Evolutionary conservation across 2,113 vertebrate species (phyloP).

Genomic region (Mormyrus iriodes): DNA sequence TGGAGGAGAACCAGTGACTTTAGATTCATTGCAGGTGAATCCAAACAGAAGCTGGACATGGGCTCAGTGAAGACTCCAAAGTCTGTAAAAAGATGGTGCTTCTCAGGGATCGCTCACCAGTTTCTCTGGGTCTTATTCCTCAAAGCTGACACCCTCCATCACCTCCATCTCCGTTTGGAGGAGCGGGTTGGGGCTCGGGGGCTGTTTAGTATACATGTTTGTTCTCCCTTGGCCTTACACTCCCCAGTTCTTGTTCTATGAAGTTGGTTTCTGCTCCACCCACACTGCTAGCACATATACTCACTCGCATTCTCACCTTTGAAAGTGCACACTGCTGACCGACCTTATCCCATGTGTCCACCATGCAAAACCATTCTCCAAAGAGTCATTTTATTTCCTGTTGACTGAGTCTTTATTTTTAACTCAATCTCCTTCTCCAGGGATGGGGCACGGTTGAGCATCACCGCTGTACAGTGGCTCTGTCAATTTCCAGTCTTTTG

Average conservation of each 20-base stretch:
- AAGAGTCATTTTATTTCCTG: neutral
- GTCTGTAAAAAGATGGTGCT: neutral
- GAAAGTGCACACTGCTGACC: neutral
- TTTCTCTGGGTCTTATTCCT: neutral
- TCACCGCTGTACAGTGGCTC: no score
- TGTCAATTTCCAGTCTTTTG: neutral
- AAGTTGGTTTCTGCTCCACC: neutral
- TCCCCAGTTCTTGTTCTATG: neutral
- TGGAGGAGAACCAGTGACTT: neutral
- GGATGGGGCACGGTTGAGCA: neutral
- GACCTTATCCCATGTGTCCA: neutral
- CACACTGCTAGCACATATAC: neutral
- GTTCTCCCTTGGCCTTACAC: neutral
- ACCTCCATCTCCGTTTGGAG: neutral
- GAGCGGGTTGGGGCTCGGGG: neutral
- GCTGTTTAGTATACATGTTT: neutral
- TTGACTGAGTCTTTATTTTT: neutral
- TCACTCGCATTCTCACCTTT: neutral
- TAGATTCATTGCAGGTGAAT: no score
- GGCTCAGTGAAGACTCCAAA: neutral
- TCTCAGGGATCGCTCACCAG: neutral
- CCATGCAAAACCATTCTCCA: neutral
- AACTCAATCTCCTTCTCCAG: neutral
- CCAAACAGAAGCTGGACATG: neutral
- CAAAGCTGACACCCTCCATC: neutral